Evolutionary conservation across 1,140 invertebrate genomes (phyloP).

Genomic region (Luehdorfia chinensis): DNA sequence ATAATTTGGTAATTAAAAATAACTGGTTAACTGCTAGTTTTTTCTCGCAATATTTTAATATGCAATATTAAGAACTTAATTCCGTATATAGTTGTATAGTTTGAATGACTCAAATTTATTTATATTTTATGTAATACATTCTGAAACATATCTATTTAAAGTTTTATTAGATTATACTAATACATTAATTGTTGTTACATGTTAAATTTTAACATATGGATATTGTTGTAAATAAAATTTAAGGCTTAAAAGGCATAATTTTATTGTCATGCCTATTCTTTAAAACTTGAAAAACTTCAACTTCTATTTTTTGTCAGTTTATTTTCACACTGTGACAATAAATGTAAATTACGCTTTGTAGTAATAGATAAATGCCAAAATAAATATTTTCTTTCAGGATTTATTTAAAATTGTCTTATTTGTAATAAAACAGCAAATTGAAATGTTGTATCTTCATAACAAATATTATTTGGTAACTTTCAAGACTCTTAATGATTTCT

Average conservation of each 20-base stretch:
- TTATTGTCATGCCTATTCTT: conserved; percentile 34
- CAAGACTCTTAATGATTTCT: too few species aligned
- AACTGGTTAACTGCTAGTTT: too few species aligned
- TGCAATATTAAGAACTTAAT: too few species aligned
- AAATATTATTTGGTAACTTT: too few species aligned
- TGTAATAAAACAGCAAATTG: too few species aligned
- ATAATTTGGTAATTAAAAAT: too few species aligned
- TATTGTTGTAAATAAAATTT: conserved; percentile 51
- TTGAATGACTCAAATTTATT: too few species aligned
- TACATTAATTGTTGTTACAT: conserved; percentile 51
- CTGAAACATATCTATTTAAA: conserved; percentile 69
- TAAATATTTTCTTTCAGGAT: conserved; percentile 15
- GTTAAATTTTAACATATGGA: conserved; percentile 50
- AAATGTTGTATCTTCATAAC: too few species aligned
- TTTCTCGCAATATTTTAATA: too few species aligned
- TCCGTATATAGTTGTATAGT: too few species aligned
- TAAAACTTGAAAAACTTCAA: conserved; percentile 35
- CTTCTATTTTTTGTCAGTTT: conserved; percentile 50
- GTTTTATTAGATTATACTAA: conserved; percentile 46
- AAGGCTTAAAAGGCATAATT: conserved; percentile 23
- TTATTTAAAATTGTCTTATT: conserved; percentile 13
- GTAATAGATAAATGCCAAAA: conserved; percentile 64
- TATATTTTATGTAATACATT: too few species aligned
- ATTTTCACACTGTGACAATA: conserved; percentile 73
- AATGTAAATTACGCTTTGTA: conserved; percentile 74